Base-by-base conservation (phyloP, 2,797 vertebrate genomes). In the Pangasius djambal region DNA sequence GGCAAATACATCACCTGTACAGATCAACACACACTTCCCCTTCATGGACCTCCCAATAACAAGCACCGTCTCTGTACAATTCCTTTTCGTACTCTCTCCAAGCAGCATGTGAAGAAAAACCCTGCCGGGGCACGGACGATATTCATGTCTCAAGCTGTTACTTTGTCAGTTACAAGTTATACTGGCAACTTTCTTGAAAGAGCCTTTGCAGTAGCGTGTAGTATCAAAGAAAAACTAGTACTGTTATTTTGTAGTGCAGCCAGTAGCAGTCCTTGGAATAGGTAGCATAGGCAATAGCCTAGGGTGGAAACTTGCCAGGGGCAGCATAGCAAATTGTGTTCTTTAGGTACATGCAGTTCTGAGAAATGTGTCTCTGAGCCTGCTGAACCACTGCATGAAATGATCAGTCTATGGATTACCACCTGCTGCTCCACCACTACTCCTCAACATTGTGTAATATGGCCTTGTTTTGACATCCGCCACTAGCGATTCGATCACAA, bases 121-220 rank as follows among this genome's bases (percentile, higher is more conserved):
- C 59, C 61, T 83, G 40, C 82, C 48, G 61, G 40, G 25, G 28
- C 4, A 69, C 63, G 69, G 31, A 69, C 10, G 5, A 34, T 20
- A 31, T 50, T 48, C 44, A 50, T 48, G 61, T 50, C 63, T 69
- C 6, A 2, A 34, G n/a, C 83, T 67, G 44, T 52, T 84, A 48
- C 16, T 67, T 67, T 84, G 83, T 50, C 83, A 67, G 44, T 52
- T 84, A 50, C 82, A 84, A 61, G 81, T 65, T n/a, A 65, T 48
- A 65, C 37, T 83, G 59, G 59, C 37, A 44, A 83, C 25, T n/a
- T 65, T 48, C 12, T 44, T 44, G 25, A 83, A 63, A 83, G 25
- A 83, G 12, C 2, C 34, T 63, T n/a, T 44, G 40, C 15, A 65
- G 37, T 18, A 83, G 57, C 40, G 18, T 44, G 81, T 31, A 65